Evolutionary conservation across 2,797 vertebrate species (phyloP).

Genomic region (Periparus ater): DNA sequence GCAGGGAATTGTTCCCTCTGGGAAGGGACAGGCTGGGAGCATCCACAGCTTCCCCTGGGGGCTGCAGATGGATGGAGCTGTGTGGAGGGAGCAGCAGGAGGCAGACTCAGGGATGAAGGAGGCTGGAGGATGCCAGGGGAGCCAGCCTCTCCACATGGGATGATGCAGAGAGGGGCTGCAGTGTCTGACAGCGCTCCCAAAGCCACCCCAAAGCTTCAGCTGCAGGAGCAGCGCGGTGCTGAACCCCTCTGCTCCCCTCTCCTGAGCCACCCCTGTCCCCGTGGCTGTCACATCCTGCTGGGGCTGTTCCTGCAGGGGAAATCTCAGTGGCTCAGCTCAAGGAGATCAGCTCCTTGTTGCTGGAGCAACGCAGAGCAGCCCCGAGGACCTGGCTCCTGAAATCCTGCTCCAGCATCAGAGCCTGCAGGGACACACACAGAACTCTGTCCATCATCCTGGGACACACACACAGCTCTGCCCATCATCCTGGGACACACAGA

Average conservation of each 20-base stretch:
- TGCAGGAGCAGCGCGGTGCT: accelerated
- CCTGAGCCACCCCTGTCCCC: too few species aligned
- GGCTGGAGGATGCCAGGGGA: background rate
- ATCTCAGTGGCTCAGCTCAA: background rate
- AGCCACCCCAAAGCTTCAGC: accelerated
- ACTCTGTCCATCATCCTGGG: background rate
- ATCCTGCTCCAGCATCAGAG: background rate
- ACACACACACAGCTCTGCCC: background rate
- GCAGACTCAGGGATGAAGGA: accelerated
- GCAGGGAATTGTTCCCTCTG: background rate
- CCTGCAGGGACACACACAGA: background rate
- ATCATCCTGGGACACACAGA: background rate
- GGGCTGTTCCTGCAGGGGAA: background rate
- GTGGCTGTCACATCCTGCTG: accelerated
- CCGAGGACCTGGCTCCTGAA: background rate
- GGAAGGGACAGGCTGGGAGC: background rate
- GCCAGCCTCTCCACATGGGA: background rate
- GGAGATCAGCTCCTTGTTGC: background rate
- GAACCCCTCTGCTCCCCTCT: accelerated
- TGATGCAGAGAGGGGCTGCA: accelerated
- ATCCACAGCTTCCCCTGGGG: background rate
- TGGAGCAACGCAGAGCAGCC: constrained; percentile 22
- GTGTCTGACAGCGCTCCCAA: background rate
- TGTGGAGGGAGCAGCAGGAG: background rate
- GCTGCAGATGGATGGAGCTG: background rate